These are phyloP conservation scores for Stictonetta naevosa DNA, from an alignment of 2,113 vertebrate species.

Conservation along the genomic window DNA sequence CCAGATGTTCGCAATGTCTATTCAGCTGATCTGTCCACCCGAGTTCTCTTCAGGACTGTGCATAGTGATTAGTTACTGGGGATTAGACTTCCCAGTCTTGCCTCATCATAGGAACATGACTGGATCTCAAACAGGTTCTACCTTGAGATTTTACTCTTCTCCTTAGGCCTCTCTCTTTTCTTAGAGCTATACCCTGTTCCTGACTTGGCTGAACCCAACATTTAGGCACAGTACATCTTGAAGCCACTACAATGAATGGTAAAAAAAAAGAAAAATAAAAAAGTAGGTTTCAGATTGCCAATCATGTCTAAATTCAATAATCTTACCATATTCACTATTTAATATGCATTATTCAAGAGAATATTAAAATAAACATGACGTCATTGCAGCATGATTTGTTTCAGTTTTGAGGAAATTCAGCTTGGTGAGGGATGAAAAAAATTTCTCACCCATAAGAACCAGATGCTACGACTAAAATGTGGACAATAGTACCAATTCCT, in stretches of 20 bases:
- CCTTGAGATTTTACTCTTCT: background rate
- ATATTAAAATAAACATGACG: conserved; percentile 31
- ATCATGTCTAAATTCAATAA: background rate
- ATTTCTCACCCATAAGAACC: background rate
- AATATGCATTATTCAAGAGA: background rate
- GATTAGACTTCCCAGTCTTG: background rate
- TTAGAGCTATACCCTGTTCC: background rate
- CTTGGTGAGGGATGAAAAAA: background rate
- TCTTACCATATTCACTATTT: background rate
- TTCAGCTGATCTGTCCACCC: background rate
- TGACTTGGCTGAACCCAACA: background rate
- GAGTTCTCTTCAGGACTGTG: background rate
- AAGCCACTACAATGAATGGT: background rate
- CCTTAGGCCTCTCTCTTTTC: background rate
- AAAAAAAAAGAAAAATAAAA: background rate
- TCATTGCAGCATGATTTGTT: background rate
- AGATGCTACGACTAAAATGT: background rate
- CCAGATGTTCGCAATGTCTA: background rate
- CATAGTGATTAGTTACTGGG: background rate
- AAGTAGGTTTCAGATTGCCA: background rate
- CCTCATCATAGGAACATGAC: background rate
- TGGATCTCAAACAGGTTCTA: background rate
- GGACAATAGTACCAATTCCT: background rate
- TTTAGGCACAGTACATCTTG: background rate
- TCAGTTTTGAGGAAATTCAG: conserved; percentile 1